Evolutionary conservation across 2,888 invertebrate species (phyloP), one percentile per base, ranked within the genome.

Genomic region (Drosophila quinaria): DNA sequence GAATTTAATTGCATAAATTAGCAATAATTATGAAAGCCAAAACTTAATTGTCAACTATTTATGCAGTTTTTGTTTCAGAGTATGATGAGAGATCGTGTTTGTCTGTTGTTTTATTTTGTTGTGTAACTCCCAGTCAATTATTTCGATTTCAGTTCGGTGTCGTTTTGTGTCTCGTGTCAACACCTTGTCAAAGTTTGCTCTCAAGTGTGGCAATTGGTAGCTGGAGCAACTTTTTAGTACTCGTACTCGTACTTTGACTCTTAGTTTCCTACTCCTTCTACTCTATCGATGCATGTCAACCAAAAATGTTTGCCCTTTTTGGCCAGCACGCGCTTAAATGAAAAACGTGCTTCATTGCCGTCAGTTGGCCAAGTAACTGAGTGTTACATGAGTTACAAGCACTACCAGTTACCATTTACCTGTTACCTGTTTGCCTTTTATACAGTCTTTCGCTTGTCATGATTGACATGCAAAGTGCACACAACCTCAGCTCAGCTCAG

Each of bases 401-500:
- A 31, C 39, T 37, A 39, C 31, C 55, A 22, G 39, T 29, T 15
- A 42, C 46, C 46, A 10, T 10, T 58, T 51, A 35, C 37, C 50
- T n/a, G 29, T 11, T 19, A 46, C 51, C 74, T 22, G 22, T 22
- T 25, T 63, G 35, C 60, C 73, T 66, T 62, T 69, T 60, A 52
- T 55, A 51, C 37, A 60, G 56, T 74, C 61, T 44, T 68, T 58
- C 44, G 41, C 58, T 51, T 51, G 59, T 87, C 89, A 80, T 73
- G 87, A 86, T 82, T 88, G 87, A 88, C 89, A 88, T 88, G 87
- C 83, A 88, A 72, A 70, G 64, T 79, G 74, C 67, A 54, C 63
- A 73, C 46, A 54, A 54, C 39, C 56, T 50, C 33, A 50, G 59
- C 68, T 51, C 49, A 46, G n/a, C 25, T 46, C 46, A 46, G 63